A percentile compares a stretch with the other conserved stretches of the same genome.
phyloP scores from a whole-genome alignment of 2,113 vertebrate genomes.

The Fregata magnificens region DNA sequence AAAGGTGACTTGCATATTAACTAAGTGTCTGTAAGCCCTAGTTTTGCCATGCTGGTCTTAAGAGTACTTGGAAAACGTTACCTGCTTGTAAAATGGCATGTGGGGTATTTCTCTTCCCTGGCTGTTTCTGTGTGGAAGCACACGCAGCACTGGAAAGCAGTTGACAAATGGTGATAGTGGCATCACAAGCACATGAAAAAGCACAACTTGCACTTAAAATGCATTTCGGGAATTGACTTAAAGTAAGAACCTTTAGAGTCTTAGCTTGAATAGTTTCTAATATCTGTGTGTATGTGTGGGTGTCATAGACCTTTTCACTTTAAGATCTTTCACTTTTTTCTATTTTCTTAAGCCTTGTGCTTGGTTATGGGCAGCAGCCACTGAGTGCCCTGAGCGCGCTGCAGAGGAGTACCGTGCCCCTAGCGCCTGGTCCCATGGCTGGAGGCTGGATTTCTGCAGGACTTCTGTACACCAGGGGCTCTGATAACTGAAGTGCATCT shows the following conservation, averaged over 20 bases:
- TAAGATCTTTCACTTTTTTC: slow-evolving; percentile 13
- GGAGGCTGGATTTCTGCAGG: slow-evolving; percentile 24
- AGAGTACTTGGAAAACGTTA: background rate
- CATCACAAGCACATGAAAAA: slow-evolving; percentile 66
- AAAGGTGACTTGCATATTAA: background rate
- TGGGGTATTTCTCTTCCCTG: background rate
- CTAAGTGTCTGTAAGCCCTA: background rate
- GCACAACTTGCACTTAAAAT: slow-evolving; percentile 74
- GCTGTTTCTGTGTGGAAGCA: background rate
- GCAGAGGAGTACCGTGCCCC: background rate
- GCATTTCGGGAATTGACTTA: slow-evolving; percentile 58
- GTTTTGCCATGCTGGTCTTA: background rate
- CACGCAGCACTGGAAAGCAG: fast-evolving
- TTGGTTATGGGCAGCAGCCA: background rate
- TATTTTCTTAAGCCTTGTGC: background rate
- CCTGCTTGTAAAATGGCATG: fast-evolving
- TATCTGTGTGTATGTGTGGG: background rate
- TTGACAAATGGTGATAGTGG: background rate
- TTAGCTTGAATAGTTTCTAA: slow-evolving; percentile 50
- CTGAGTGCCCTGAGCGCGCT: background rate
- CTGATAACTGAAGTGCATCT: slow-evolving; percentile 39
- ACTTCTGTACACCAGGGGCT: background rate
- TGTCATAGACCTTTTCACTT: background rate
- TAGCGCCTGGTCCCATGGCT: background rate
- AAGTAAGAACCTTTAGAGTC: slow-evolving; percentile 33